Evolutionary conservation across 2,888 invertebrate genomes (phyloP).

Genomic region (Coecobrya sp.): DNA sequence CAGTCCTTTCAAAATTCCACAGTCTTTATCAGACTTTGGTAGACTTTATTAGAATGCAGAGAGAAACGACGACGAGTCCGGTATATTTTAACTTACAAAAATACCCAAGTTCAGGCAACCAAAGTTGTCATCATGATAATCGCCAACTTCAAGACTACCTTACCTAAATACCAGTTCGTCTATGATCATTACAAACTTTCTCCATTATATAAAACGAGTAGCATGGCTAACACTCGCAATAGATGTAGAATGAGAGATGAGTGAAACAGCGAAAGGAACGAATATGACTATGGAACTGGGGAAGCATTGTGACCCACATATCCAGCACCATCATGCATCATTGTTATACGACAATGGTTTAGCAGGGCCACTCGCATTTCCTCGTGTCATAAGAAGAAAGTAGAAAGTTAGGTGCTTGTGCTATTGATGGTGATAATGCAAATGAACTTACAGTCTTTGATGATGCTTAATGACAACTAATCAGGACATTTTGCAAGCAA

Average conservation of each 20-base stretch:
- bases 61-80: slow-evolving; percentile 78
- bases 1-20: background rate
- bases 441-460: slow-evolving; percentile 17
- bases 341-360: background rate
- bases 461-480: slow-evolving; percentile 54
- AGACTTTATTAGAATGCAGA: slow-evolving; percentile 72
- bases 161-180: background rate
- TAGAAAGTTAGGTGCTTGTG: background rate
- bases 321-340: background rate
- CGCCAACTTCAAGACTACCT: slow-evolving; percentile 8
- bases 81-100: slow-evolving; percentile 40
- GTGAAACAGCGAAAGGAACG: background rate
- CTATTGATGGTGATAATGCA: background rate
- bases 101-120: slow-evolving; percentile 9
- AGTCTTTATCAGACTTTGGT: no score
- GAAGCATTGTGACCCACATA: slow-evolving; percentile 63
- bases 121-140: slow-evolving; percentile 60
- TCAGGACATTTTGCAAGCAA: slow-evolving; percentile 58
- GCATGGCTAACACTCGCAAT: background rate
- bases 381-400: background rate
- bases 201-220: slow-evolving; percentile 25
- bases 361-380: background rate
- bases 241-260: background rate
- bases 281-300: slow-evolving; percentile 28
- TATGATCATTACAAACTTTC: slow-evolving; percentile 49